These are phyloP conservation scores for Strigamia crassipes DNA, from an alignment of 2,888 invertebrate genomes.

Conservation along the genomic window DNA sequence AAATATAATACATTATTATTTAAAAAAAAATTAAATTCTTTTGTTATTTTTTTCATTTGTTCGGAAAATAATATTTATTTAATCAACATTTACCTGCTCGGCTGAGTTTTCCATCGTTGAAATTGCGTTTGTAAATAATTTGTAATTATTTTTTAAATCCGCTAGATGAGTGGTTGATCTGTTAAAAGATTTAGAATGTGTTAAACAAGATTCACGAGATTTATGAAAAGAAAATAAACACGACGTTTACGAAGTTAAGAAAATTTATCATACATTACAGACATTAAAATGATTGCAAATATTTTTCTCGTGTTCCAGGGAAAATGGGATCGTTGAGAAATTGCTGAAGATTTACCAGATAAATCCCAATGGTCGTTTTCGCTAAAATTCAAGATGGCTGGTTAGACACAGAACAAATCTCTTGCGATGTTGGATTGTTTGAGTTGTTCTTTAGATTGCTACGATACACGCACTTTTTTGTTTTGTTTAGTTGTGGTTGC, in stretches of 20 bases:
- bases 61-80: neutral
- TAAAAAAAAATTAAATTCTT: neutral
- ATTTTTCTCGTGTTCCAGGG: neutral
- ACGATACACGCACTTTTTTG: no score
- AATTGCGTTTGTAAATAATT: neutral
- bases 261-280: neutral
- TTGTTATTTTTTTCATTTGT: neutral
- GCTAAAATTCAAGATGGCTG: slow-evolving; percentile 2
- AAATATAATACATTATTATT: neutral
- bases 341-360: neutral
- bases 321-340: neutral
- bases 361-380: neutral
- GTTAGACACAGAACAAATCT: neutral
- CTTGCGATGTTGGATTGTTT: neutral
- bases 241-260: neutral
- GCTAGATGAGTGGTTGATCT: neutral
- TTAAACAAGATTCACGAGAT: slow-evolving; percentile 29
- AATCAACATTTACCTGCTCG: neutral
- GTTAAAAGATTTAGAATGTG: neutral
- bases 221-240: neutral
- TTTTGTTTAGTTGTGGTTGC: neutral
- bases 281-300: neutral
- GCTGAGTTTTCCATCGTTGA: neutral
- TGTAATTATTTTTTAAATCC: neutral
- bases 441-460: neutral